Percentiles rank a stretch among this genome's conserved stretches.
Evolutionary conservation across 2,888 invertebrate genomes (phyloP).

Genomic region (Crepidodera aurea): DNA sequence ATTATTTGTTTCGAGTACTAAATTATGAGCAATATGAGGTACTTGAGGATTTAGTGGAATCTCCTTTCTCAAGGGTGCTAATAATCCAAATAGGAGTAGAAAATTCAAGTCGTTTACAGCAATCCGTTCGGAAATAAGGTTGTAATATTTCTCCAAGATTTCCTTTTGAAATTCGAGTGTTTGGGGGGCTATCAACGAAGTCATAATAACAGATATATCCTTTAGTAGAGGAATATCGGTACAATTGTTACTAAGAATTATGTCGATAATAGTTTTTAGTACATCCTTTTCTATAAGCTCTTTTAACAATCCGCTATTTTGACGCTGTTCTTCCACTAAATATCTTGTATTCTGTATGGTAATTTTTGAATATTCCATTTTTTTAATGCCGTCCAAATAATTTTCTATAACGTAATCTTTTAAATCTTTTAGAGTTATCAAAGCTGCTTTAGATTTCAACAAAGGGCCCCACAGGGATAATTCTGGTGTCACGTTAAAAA

Average conservation of each 20-base stretch:
- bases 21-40: constrained; percentile 58
- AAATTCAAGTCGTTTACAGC: constrained; percentile 53
- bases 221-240: not conserved
- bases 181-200: constrained; percentile 61
- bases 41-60: constrained; percentile 55
- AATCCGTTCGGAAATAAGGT: constrained; percentile 41
- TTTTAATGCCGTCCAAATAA: constrained; percentile 15
- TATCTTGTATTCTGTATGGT: constrained; percentile 16
- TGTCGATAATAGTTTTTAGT: constrained; percentile 24
- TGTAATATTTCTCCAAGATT: constrained; percentile 60
- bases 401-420: constrained; percentile 12
- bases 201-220: constrained; percentile 60
- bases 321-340: constrained; percentile 12
- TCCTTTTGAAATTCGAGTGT: constrained; percentile 60
- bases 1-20: constrained; percentile 47
- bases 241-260: constrained; percentile 1
- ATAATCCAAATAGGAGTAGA: constrained; percentile 64
- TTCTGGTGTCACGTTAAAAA: constrained; percentile 14
- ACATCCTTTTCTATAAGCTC: constrained; percentile 24
- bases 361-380: not conserved
- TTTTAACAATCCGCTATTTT: not conserved
- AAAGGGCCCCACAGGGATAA: not conserved
- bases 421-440: constrained; percentile 15
- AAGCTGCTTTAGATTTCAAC: constrained; percentile 6
- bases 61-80: constrained; percentile 62